Evolutionary conservation across 1,140 invertebrate species (phyloP).

Genomic region (Zaprionus vittiger): DNA sequence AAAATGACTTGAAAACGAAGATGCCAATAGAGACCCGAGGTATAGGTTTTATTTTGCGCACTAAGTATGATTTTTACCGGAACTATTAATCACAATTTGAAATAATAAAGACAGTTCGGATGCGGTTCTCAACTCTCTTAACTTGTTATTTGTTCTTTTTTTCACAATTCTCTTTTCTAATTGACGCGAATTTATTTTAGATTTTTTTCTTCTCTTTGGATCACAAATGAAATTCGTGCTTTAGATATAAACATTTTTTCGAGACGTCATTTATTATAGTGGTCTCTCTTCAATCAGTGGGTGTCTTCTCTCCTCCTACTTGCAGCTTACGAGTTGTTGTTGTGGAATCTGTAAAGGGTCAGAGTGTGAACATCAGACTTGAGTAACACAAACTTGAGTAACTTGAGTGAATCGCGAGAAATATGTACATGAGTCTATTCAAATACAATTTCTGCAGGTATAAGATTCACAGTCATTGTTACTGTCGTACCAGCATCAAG

Average conservation of each 20-base stretch:
- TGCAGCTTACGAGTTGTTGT: neutral
- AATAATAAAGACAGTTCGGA: neutral
- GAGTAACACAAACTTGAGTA: neutral
- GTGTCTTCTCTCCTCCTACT: neutral
- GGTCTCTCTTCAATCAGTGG: neutral
- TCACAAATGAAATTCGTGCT: slow-evolving; percentile 27
- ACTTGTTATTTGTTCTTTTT: slow-evolving; percentile 21
- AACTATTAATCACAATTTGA: slow-evolving; percentile 5
- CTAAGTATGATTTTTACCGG: neutral
- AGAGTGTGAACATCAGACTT: neutral
- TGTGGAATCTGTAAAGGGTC: neutral
- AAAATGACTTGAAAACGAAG: neutral
- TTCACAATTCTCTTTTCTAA: slow-evolving; percentile 62
- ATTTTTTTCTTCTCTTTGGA: slow-evolving; percentile 40
- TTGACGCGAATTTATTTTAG: slow-evolving; percentile 31
- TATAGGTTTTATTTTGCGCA: neutral
- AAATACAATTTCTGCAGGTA: neutral
- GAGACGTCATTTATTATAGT: neutral
- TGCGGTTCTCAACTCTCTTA: neutral
- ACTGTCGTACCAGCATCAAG: slow-evolving; percentile 29
- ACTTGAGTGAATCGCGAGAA: neutral
- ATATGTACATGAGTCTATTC: neutral
- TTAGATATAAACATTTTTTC: no score
- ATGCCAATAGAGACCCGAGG: neutral
- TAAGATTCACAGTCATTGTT: neutral